Evolutionary conservation across 2,888 invertebrate genomes (phyloP), one percentile per base, ranked within the genome.

Genomic region (Andricus curvator): DNA sequence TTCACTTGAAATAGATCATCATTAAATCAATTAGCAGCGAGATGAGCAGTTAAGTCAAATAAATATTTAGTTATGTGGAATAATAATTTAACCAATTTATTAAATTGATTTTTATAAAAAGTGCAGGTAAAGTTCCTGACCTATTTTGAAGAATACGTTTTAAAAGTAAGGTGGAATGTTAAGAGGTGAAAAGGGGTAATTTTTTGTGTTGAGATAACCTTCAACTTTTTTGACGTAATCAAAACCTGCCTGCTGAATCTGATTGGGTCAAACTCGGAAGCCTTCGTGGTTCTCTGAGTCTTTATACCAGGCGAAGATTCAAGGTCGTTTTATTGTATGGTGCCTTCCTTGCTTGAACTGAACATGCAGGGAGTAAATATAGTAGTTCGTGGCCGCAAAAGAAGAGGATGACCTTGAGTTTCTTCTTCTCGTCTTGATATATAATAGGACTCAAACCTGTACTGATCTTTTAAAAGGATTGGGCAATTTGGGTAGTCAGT

Each of bases 371-470:
- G 29, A 51, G 51, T 70, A 51, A 48, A 70, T 51, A 70, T 29
- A 70, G 70, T 62, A 15, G 37, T 37, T 37, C 25, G 62, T 79
- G 66, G 70, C 79, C 25, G 44, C 80, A 81, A 78, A 84, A 82
- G 81, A 84, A 84, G 80, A 82, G 82, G 81, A 74, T 81, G 79
- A 82, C 84, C 84, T 84, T 84, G 84, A 78, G 80, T 81, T 79
- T 70, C 81, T 81, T 81, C 81, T 77, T 79, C 82, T 74, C 79
- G 74, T 76, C 60, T 22, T 25, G 62, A 15, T 25, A 79, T 79
- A 82, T 25, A 33, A 56, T 33, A 29, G 51, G 51, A 70, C 56
- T 56, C 33, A 33, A 74, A 33, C 74, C 29, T 4, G 74, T 33
- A 56, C 70, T 70, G 29, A 48, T 33, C 5, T 74, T 17, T 33